Evolutionary conservation across 2,888 invertebrate species (phyloP), one percentile per base, ranked within the genome.

Genomic region (Stictocephala bisonia): DNA sequence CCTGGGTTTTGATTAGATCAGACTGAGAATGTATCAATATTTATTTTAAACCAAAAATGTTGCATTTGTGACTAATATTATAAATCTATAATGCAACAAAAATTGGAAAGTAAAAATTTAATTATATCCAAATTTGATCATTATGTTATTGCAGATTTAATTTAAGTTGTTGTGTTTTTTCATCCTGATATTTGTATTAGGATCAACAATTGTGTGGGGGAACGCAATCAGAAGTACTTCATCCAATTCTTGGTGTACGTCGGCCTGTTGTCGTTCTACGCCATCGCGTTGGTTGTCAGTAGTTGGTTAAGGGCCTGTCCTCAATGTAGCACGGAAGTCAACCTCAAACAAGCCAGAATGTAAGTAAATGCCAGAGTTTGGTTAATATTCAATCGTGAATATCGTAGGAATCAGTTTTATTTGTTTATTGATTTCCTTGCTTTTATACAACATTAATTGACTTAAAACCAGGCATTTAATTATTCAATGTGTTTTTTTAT

Each of bases 121-220:
- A n/a, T n/a, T 40, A 40, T 1, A 40, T n/a, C n/a, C n/a, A 1
- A 40, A 40, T 40, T 40, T n/a, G 13, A 9, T 35, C 9, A 13
- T 9, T 13, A 13, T 35, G 40, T 9, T 13, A 35, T 35, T 35
- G 40, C 13, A 11, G 13, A 40, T 40, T 40, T 15, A 44, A 72
- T 35, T 20, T 35, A 3, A 48, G 31, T 26, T 24, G 26, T 56
- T 26, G 50, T 56, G n/a, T n/a, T n/a, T n/a, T n/a, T n/a, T n/a
- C n/a, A n/a, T n/a, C n/a, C n/a, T n/a, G n/a, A n/a, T 48, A 44
- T 64, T 53, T 71, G 77, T 82, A 81, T 6, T 79, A 87, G 89
- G 94, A 95, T 96, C 58, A 96, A 96, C 83, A 96, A 96, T 84
- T 96, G 96, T 84, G 94, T 96, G 3, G 96, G 95, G 51, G 95